Evolutionary conservation across 2,113 vertebrate genomes (phyloP).

Genomic region (Sigmodon hispidus): DNA sequence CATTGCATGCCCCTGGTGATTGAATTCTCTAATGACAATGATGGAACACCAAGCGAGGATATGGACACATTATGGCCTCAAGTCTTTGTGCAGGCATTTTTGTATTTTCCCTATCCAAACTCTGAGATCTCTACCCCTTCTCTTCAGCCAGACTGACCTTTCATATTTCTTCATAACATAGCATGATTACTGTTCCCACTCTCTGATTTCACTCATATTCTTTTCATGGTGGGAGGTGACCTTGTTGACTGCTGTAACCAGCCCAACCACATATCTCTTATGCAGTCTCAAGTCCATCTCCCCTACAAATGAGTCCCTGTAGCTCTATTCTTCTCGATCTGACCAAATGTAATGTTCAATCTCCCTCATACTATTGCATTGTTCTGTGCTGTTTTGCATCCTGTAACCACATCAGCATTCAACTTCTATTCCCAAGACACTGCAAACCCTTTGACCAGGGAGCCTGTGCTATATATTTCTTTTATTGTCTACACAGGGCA

Average conservation of each 20-base stretch:
- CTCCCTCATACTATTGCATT: not conserved
- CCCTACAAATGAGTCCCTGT: not conserved
- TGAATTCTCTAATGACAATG: not conserved
- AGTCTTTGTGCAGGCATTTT: not conserved
- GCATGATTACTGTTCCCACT: not conserved
- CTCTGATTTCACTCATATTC: slow-evolving; percentile 4
- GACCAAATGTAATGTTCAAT: slow-evolving; percentile 27
- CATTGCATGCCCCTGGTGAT: not conserved
- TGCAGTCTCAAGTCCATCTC: slow-evolving; percentile 30
- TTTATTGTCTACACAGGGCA: slow-evolving; percentile 55
- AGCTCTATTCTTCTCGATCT: slow-evolving; percentile 13
- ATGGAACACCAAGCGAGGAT: not conserved
- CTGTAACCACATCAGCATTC: slow-evolving; percentile 63
- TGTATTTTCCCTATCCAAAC: not conserved
- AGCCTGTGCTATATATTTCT: slow-evolving; percentile 62
- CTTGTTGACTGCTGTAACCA: not conserved
- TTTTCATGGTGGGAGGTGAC: not conserved
- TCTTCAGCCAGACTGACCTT: not conserved
- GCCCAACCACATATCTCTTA: slow-evolving; percentile 12
- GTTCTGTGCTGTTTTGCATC: slow-evolving; percentile 1
- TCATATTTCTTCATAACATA: not conserved
- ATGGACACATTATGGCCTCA: not conserved
- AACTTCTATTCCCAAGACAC: slow-evolving; percentile 65
- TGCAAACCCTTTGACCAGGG: slow-evolving; percentile 59
- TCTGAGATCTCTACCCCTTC: not conserved